phyloP scores from a whole-genome alignment of 1,140 invertebrate species.

The Euglossa dilemma region DNA sequence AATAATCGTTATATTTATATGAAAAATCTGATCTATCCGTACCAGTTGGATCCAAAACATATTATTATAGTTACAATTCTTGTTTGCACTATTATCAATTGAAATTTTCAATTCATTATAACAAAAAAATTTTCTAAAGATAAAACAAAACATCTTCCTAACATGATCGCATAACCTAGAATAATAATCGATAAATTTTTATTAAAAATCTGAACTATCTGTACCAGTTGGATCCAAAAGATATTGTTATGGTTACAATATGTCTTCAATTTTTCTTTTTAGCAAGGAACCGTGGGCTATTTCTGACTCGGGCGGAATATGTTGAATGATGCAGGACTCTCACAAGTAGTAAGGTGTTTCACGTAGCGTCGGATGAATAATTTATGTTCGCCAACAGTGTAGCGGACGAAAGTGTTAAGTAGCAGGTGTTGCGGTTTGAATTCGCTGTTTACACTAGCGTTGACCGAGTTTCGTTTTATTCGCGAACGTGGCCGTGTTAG shows the following conservation, averaged over 20 bases:
- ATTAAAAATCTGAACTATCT: too few relatives aligned
- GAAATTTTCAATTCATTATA: too few relatives aligned
- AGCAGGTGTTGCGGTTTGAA: conserved; percentile 55
- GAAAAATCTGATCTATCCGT: too few relatives aligned
- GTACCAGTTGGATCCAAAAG: too few relatives aligned
- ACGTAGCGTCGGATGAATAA: conserved; percentile 52
- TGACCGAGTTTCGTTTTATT: conserved; percentile 21
- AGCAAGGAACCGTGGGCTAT: not conserved
- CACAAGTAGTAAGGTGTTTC: conserved; percentile 49
- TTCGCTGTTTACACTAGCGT: conserved; percentile 48
- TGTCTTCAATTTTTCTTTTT: conserved; percentile 1
- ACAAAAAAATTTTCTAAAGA: too few relatives aligned
- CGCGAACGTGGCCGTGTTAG: not conserved
- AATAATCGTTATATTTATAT: too few relatives aligned
- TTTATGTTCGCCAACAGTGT: conserved; percentile 47
- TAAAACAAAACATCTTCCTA: too few relatives aligned
- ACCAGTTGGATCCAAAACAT: too few relatives aligned
- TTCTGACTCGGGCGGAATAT: not conserved
- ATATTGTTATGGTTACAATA: not conserved
- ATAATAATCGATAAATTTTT: too few relatives aligned
- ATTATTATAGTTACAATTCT: too few relatives aligned
- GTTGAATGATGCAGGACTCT: conserved; percentile 57
- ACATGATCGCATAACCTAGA: too few relatives aligned
- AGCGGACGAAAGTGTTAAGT: conserved; percentile 50
- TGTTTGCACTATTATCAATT: too few relatives aligned